phyloP scores from a whole-genome alignment of 2,113 vertebrate genomes.

The Ammodytes dubius region DNA sequence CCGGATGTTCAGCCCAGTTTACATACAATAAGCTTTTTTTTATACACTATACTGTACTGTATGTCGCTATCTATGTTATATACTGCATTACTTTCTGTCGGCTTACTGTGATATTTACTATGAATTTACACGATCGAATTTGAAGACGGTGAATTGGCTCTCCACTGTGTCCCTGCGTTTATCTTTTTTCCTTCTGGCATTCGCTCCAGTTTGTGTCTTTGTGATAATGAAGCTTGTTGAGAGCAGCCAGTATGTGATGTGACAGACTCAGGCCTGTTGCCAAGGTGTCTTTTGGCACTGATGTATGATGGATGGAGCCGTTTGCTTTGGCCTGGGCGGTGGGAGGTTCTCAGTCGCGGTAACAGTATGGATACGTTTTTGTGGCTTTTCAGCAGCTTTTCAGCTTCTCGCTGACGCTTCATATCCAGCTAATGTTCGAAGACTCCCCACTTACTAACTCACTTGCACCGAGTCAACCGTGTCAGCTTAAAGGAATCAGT shows the following conservation, averaged over 20 bases:
- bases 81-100: neutral
- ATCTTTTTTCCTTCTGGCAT: neutral
- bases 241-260: neutral
- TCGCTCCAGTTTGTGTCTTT: neutral
- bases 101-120: neutral
- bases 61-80: neutral
- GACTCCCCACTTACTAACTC: conserved; percentile 3
- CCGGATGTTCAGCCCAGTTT: neutral
- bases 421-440: conserved; percentile 14
- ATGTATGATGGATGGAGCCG: conserved; percentile 4
- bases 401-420: conserved; percentile 8
- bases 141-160: neutral
- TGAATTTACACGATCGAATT: neutral
- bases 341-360: neutral
- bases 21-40: neutral
- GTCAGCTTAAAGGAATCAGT: neutral
- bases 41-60: neutral
- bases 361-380: neutral
- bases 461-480: neutral
- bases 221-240: conserved; percentile 24
- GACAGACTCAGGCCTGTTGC: conserved; percentile 47
- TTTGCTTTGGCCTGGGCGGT: neutral
- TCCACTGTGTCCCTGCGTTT: neutral
- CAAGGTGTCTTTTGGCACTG: conserved; percentile 50
- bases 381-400: conserved; percentile 28